Evolutionary conservation across 2,797 vertebrate species (phyloP), one percentile per base, ranked within the genome.

Genomic region (Macrochelys suwanniensis): DNA sequence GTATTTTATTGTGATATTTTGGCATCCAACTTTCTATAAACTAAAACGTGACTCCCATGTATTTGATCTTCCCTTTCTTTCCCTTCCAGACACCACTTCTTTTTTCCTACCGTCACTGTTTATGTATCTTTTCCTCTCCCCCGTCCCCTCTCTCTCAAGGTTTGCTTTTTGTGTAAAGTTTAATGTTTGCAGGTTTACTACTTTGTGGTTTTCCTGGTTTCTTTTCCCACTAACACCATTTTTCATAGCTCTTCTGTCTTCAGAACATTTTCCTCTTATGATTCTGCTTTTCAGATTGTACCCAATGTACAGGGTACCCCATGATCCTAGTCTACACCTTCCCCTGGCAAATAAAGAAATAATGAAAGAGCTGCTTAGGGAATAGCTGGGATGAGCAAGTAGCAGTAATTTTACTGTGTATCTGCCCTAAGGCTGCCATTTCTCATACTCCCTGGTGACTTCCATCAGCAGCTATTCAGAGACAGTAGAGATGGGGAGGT

Each of bases 361-460:
- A 21, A 68, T 3, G 33, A 42, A 84, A 84, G 37, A 25, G 25
- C 12, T 68, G 25, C 82, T 11, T 21, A 68, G 13, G 37, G 93
- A 94, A 91, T 33, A 4, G 21, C 31, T 80, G 80, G 3, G 81
- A 82, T 45, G 81, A 10, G 42, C 51, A 19, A 45, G 23, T 23
- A 93, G 19, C 10, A 80, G 47, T 19, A 93, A 61, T 15, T 42
- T 84, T 31, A 25, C 45, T 57, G 28, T 6, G 42, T 45, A 13
- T 10, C 74, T 82, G n/a, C 81, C 68, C 85, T 89, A 89, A 85
- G 89, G 59, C 31, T 85, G 23, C 6, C 65, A 31, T 61, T 89
- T 89, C 61, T 90, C 19, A 80, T 5, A 89, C 53, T 53, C 49
- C 4, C 33, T 31, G 50, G 26, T 47, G 42, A 47, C 26, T 91